Percentiles rank a stretch among this genome's conserved stretches.
These are phyloP conservation scores for Pempheris klunzingeri DNA, from an alignment of 2,797 vertebrate species.

Conservation along the genomic window DNA sequence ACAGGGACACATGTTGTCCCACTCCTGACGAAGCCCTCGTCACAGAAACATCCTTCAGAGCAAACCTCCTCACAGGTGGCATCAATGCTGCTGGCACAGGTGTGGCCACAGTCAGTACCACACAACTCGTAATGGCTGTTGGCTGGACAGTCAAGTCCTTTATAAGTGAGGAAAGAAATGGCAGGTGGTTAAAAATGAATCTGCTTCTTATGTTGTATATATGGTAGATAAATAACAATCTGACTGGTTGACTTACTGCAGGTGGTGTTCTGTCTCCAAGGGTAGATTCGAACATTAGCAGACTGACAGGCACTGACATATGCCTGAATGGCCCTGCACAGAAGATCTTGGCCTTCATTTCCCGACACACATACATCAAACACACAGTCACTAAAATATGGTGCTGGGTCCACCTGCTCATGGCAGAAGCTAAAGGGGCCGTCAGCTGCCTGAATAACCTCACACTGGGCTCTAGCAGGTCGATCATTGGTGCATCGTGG, in stretches of 20 bases:
- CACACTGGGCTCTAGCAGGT: slow-evolving; percentile 65
- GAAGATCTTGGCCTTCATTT: slow-evolving; percentile 17
- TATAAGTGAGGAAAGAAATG: not conserved
- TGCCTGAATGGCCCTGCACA: slow-evolving; percentile 77
- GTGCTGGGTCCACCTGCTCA: slow-evolving; percentile 66
- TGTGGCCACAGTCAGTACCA: slow-evolving; percentile 77
- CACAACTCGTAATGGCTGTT: slow-evolving; percentile 85
- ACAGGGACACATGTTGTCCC: slow-evolving; percentile 72
- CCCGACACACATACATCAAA: slow-evolving; percentile 83
- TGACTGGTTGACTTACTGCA: slow-evolving; percentile 82
- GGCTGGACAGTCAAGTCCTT: slow-evolving; percentile 69
- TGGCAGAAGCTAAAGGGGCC: slow-evolving; percentile 86
- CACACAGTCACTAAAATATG: slow-evolving; percentile 83
- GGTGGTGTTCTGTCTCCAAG: slow-evolving; percentile 83
- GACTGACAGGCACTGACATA: slow-evolving; percentile 87
- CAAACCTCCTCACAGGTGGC: slow-evolving; percentile 69
- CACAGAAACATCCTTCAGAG: slow-evolving; percentile 83
- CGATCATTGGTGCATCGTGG: slow-evolving; percentile 43
- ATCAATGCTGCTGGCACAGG: slow-evolving; percentile 70
- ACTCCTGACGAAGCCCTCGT: slow-evolving; percentile 72
- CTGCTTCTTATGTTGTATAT: not conserved
- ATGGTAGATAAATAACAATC: not conserved
- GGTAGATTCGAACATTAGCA: slow-evolving; percentile 66
- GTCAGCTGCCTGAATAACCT: slow-evolving; percentile 66
- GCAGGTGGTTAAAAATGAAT: too few species aligned